Evolutionary conservation across 2,797 vertebrate genomes (phyloP), one percentile per base, ranked within the genome.

Genomic region (Acrocephalus scirpaceus): DNA sequence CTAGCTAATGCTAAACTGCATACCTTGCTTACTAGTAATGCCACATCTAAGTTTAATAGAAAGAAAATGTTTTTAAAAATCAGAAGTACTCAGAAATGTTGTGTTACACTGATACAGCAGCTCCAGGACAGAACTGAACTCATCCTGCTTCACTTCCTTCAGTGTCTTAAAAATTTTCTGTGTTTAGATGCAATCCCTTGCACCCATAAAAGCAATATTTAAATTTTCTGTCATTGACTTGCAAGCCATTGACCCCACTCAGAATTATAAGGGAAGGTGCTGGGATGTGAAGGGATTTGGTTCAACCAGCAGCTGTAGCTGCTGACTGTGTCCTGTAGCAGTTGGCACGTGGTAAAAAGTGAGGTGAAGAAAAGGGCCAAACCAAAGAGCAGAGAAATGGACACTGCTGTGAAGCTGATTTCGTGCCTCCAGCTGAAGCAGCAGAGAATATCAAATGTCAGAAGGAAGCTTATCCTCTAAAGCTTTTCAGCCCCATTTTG

Each of bases 401-500:
- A 50, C 34, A 27, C 32, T 1, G 1, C 12, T 53, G 23, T 38
- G 47, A 60, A 78, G 85, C 7, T 72, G 70, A 80, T 62, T 62
- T 81, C 0, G 0, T 74, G 64, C 36, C 73, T 76, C 44, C 27
- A 78, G 79, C 36, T 66, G 48, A 78, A 88, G 58, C 47, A 90
- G 36, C 66, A 81, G 25, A 79, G 60, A 90, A 67, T 65, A 87
- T 85, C 51, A 34, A 85, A 86, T 88, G 72, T 61, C 87, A 93
- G 79, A 70, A 86, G 73, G 66, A 94, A 78, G 62, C 76, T 96
- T 90, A 86, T 75, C 78, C 85, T 86, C 3, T 0, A 22, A 66
- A 78, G 51, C 26, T 93, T 84, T 78, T 72, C 82, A 88, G 40
- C 11, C 51, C 26, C 21, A 19, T 78, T 97, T 94, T 96, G 85